These are phyloP conservation scores for Sesia bembeciformis DNA, from an alignment of 2,888 invertebrate species.

Conservation along the genomic window DNA sequence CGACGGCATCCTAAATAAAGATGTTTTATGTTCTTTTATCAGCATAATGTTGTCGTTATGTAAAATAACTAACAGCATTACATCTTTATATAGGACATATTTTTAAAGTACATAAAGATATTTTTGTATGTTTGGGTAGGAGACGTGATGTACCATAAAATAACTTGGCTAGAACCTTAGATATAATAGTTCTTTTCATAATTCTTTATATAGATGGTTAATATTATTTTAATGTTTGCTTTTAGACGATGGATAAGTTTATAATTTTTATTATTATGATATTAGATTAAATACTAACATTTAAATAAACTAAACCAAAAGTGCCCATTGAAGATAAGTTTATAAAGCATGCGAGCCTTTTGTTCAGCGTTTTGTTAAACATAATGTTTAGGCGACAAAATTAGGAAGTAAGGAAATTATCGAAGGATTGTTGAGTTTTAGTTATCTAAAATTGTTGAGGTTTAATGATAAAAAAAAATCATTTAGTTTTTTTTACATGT, in stretches of 20 bases:
- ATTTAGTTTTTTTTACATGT: conserved; percentile 53
- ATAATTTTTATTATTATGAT: conserved; percentile 68
- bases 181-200: conserved; percentile 59
- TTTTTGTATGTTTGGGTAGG: conserved; percentile 70
- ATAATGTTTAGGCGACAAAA: conserved; percentile 71
- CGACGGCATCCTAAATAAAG: conserved; percentile 33
- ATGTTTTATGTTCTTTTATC: conserved; percentile 16
- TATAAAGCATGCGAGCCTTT: conserved; percentile 65
- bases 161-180: conserved; percentile 66
- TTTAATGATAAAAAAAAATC: conserved; percentile 52
- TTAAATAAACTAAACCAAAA: conserved; percentile 70
- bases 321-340: conserved; percentile 75
- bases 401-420: conserved; percentile 69
- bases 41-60: no score
- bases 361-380: conserved; percentile 63
- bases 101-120: conserved; percentile 69
- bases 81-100: conserved; percentile 42
- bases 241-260: conserved; percentile 67
- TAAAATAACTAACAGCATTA: conserved; percentile 1
- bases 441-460: conserved; percentile 70
- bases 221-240: conserved; percentile 68
- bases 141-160: conserved; percentile 56
- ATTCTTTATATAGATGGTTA: conserved; percentile 49
- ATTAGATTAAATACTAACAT: conserved; percentile 71
- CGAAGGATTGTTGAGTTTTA: conserved; percentile 66